Evolutionary conservation across 2,113 vertebrate genomes (phyloP).

Genomic region (Dasyprocta punctata): DNA sequence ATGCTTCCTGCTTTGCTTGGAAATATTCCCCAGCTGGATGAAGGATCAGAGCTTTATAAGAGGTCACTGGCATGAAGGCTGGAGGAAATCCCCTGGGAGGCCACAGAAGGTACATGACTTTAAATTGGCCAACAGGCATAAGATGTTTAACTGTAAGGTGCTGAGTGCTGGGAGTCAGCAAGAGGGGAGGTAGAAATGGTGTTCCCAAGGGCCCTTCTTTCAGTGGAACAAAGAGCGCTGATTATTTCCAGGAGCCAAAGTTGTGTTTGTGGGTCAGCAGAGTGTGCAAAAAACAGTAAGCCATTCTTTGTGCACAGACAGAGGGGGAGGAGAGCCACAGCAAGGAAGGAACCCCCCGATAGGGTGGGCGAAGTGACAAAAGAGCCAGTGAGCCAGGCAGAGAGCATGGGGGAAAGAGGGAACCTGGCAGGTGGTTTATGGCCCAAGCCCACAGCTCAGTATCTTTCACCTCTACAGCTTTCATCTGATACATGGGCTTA

Average conservation of each 20-base stretch:
- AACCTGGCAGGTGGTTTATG: not conserved
- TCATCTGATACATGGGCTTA: not conserved
- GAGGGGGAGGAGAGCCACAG: accelerated
- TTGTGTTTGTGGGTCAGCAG: not conserved
- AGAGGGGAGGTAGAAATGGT: not conserved
- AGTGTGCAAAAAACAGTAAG: not conserved
- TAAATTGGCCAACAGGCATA: not conserved
- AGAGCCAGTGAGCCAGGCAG: not conserved
- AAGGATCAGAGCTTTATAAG: not conserved
- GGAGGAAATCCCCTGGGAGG: not conserved
- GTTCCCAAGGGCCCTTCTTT: not conserved
- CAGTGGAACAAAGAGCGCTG: not conserved
- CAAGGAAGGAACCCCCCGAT: accelerated
- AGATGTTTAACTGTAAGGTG: not conserved
- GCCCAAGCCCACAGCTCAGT: not conserved
- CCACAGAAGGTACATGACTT: not conserved
- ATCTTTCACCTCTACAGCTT: not conserved
- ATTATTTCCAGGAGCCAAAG: not conserved
- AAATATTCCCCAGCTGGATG: not conserved
- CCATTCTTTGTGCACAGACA: not conserved
- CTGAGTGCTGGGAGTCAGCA: not conserved
- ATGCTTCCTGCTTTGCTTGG: no score
- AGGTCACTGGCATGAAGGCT: not conserved
- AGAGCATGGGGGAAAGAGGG: not conserved
- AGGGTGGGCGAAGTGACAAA: not conserved